These are phyloP conservation scores for Miniopterus natalensis DNA, from an alignment of 2,113 vertebrate species.

Conservation along the genomic window DNA sequence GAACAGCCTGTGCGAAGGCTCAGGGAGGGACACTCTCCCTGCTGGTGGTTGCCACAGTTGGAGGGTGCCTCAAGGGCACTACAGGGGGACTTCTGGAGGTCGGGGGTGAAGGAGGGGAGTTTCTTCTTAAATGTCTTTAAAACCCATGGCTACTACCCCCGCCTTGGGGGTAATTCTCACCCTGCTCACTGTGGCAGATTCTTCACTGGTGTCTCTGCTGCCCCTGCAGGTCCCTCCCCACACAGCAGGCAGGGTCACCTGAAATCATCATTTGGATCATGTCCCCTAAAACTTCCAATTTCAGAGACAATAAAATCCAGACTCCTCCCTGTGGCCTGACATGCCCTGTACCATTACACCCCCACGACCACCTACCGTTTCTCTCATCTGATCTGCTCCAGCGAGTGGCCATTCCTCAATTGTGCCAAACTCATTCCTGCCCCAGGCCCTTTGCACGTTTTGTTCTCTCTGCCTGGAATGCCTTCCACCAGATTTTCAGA, in stretches of 20 bases:
- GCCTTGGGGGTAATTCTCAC: not conserved
- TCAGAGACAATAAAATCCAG: not conserved
- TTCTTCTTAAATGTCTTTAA: not conserved
- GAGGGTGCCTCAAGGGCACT: not conserved
- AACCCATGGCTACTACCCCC: not conserved
- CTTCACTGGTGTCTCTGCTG: not conserved
- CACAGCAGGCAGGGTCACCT: not conserved
- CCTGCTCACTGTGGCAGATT: fast-evolving
- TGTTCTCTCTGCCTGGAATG: not conserved
- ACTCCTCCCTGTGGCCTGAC: not conserved
- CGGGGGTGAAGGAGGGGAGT: too few species aligned
- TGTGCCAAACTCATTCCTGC: not conserved
- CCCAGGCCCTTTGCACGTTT: not conserved
- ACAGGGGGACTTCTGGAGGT: not conserved
- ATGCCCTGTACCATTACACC: fast-evolving
- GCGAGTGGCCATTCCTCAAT: not conserved
- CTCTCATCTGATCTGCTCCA: not conserved
- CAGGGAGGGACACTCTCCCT: not conserved
- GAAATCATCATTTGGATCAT: not conserved
- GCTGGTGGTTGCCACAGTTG: not conserved
- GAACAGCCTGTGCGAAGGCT: not conserved
- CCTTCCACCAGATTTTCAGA: not conserved
- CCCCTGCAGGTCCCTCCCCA: not conserved
- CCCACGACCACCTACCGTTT: too few species aligned
- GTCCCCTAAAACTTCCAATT: not conserved